phyloP scores from a whole-genome alignment of 2,888 invertebrate species.

The Lymantria monacha region DNA sequence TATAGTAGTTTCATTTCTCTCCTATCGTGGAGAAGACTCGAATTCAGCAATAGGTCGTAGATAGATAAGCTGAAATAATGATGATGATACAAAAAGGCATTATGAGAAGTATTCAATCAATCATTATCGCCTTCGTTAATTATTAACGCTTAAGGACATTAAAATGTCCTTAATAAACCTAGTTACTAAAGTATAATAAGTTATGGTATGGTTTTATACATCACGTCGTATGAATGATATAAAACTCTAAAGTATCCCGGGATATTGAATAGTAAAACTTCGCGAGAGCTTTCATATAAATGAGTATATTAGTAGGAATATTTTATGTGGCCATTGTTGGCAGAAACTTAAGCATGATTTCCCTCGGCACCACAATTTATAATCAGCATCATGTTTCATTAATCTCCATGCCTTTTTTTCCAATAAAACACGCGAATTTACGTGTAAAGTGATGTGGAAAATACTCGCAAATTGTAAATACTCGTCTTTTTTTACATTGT shows the following conservation, averaged over 20 bases:
- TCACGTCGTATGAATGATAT: slow-evolving; percentile 13
- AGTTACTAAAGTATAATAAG: no score
- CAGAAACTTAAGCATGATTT: slow-evolving; percentile 67
- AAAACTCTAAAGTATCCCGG: slow-evolving; percentile 35
- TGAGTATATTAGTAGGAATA: slow-evolving; percentile 56
- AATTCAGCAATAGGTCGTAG: no score
- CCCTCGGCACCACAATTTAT: slow-evolving; percentile 62
- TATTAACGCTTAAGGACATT: no score
- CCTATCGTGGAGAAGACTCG: no score
- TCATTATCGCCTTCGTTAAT: no score
- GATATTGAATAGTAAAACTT: slow-evolving; percentile 53
- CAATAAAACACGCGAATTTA: slow-evolving; percentile 40
- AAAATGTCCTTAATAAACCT: no score
- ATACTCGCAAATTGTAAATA: not conserved
- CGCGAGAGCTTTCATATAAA: slow-evolving; percentile 45
- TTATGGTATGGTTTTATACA: slow-evolving; percentile 3
- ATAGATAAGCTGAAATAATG: no score
- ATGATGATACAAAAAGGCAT: no score
- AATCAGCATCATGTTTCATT: slow-evolving; percentile 64
- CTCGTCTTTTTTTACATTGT: no score
- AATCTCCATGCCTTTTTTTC: slow-evolving; percentile 46
- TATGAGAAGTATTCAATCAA: no score
- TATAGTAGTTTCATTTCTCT: no score
- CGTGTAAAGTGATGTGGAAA: slow-evolving; percentile 12
- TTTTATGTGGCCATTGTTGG: slow-evolving; percentile 61